A percentile compares a stretch with the other conserved stretches of the same genome.
These are phyloP conservation scores for Carabus problematicus DNA, from an alignment of 2,888 invertebrate species.

Conservation along the genomic window DNA sequence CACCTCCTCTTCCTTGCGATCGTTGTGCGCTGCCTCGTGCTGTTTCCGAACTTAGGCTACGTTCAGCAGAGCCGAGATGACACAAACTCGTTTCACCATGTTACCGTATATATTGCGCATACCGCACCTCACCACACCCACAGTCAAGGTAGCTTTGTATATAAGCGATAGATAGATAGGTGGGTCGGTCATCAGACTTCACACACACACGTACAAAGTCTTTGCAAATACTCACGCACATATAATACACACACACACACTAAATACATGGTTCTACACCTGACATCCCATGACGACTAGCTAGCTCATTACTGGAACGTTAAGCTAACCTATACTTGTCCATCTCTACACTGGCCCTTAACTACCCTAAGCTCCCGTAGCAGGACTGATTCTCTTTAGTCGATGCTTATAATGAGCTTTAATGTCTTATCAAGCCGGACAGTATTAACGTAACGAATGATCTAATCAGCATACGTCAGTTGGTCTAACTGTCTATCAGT, in stretches of 20 bases:
- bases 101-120: neutral
- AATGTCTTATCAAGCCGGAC: conserved; percentile 35
- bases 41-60: neutral
- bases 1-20: conserved; percentile 4
- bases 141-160: neutral
- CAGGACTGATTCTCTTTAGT: neutral
- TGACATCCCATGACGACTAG: neutral
- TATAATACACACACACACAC: neutral
- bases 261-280: neutral
- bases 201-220: too few species aligned
- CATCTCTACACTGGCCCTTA: conserved; percentile 12
- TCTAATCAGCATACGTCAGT: conserved; percentile 1
- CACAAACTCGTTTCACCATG: neutral
- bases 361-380: conserved; percentile 12
- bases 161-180: too few species aligned
- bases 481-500: neutral
- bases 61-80: neutral
- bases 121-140: conserved; percentile 1
- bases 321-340: neutral
- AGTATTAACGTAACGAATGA: conserved; percentile 25
- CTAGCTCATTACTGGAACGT: neutral
- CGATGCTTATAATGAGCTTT: conserved; percentile 10
- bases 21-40: neutral
- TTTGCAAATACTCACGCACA: too few species aligned
- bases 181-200: too few species aligned